Conservation (phyloP, 2,797 vertebrate species). For the Bucorvus abyssinicus region DNA sequence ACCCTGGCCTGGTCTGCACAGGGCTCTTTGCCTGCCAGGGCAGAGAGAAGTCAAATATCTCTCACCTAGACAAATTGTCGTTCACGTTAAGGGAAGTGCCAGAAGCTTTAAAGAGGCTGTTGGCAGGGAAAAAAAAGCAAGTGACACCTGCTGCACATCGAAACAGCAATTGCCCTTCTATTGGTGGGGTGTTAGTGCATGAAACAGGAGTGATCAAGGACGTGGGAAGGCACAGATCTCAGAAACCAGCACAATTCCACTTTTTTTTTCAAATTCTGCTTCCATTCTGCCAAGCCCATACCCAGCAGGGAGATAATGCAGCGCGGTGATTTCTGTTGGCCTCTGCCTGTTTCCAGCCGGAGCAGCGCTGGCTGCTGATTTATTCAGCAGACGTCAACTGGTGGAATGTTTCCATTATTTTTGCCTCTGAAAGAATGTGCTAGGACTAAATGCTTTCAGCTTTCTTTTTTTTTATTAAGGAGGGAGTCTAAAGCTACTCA, state of each 20-base stretch:
- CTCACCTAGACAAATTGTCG: background rate
- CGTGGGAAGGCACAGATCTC: background rate
- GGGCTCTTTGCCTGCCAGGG: background rate
- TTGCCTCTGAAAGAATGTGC: background rate
- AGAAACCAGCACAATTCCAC: background rate
- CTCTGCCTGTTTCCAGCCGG: background rate
- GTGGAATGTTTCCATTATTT: slow-evolving; percentile 16
- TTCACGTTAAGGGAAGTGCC: background rate
- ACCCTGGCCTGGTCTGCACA: background rate
- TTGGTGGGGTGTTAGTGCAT: background rate
- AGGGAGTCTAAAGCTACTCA: background rate
- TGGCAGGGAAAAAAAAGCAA: background rate
- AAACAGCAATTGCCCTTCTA: background rate
- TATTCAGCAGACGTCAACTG: background rate
- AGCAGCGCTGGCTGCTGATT: background rate
- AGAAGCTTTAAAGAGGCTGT: background rate
- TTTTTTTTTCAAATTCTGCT: background rate
- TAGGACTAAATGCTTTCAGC: background rate
- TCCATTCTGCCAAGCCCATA: background rate
- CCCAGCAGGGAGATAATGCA: background rate
- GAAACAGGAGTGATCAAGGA: background rate
- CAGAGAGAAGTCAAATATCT: background rate
- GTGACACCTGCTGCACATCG: background rate
- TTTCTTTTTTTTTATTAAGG: background rate
- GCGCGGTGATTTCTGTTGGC: background rate